Evolutionary conservation across 2,888 invertebrate genomes (phyloP).

Genomic region (Limnephilus rhombicus): DNA sequence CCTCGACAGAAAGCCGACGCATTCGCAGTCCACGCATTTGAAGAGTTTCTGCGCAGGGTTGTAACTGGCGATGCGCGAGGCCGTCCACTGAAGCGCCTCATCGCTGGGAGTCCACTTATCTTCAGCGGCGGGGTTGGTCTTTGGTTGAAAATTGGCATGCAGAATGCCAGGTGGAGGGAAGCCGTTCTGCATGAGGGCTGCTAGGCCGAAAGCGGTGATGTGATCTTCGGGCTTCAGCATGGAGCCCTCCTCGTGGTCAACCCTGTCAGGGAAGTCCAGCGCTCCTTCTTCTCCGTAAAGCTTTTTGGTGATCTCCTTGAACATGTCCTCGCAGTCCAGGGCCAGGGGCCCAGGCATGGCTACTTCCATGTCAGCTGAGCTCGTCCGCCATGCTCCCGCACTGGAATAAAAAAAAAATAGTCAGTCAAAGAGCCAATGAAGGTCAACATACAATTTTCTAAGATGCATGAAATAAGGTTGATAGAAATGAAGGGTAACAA

Average conservation of each 20-base stretch:
- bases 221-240: constrained; percentile 84
- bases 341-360: constrained; percentile 80
- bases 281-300: constrained; percentile 89
- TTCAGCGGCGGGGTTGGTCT: constrained; percentile 75
- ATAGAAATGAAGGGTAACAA: background rate
- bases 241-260: constrained; percentile 75
- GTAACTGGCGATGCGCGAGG: constrained; percentile 89
- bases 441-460: background rate
- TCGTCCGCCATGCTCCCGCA: constrained; percentile 64
- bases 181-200: constrained; percentile 87
- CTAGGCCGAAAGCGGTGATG: constrained; percentile 85
- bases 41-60: constrained; percentile 87
- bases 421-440: background rate
- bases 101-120: constrained; percentile 84
- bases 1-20: constrained; percentile 85
- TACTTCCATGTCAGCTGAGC: constrained; percentile 71
- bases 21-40: constrained; percentile 86
- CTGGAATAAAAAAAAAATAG: constrained; percentile 42
- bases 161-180: constrained; percentile 83
- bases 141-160: constrained; percentile 79
- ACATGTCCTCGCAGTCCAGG: constrained; percentile 90
- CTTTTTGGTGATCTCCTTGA: constrained; percentile 94
- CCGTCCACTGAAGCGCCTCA: constrained; percentile 85
- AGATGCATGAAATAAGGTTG: background rate
- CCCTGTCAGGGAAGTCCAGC: constrained; percentile 73